A percentile compares a stretch with the other conserved stretches of the same genome.
phyloP scores from a whole-genome alignment of 2,797 vertebrate genomes.

The Semaprochilodus insignis region DNA sequence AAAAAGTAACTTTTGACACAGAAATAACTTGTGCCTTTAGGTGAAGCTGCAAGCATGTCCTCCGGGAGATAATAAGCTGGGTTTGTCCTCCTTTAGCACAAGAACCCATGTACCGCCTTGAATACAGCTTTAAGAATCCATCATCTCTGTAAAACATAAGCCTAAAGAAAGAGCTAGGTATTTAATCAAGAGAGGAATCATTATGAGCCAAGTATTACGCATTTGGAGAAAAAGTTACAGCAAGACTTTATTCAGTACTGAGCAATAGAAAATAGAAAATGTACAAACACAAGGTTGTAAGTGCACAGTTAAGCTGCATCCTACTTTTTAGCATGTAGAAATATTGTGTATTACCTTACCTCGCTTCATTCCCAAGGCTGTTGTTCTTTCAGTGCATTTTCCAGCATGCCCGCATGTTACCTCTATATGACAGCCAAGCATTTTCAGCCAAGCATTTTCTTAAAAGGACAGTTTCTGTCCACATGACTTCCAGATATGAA shows the following conservation, averaged over 20 bases:
- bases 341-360: not conserved
- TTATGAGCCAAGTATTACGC: conserved; percentile 32
- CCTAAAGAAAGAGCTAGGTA: conserved; percentile 41
- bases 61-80: conserved; percentile 71
- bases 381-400: not conserved
- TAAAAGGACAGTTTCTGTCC: conserved; percentile 36
- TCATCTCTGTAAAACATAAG: conserved; percentile 68
- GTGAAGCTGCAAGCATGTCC: conserved; percentile 59
- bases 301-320: not conserved
- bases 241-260: conserved; percentile 16
- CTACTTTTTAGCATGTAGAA: not conserved
- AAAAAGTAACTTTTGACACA: conserved; percentile 21
- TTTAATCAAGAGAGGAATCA: conserved; percentile 48
- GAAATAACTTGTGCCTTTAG: conserved; percentile 23
- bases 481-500: conserved; percentile 36
- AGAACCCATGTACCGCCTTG: conserved; percentile 63
- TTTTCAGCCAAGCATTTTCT: not conserved
- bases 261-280: not conserved
- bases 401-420: too few relatives aligned
- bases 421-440: not conserved
- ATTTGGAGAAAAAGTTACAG: conserved; percentile 30
- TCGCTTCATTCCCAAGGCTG: not conserved
- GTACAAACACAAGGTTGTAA: not conserved
- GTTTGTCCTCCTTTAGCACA: conserved; percentile 74
- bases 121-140: conserved; percentile 69